Base-by-base conservation (phyloP, 2,888 invertebrate species). In the Stenodera caucasica region DNA sequence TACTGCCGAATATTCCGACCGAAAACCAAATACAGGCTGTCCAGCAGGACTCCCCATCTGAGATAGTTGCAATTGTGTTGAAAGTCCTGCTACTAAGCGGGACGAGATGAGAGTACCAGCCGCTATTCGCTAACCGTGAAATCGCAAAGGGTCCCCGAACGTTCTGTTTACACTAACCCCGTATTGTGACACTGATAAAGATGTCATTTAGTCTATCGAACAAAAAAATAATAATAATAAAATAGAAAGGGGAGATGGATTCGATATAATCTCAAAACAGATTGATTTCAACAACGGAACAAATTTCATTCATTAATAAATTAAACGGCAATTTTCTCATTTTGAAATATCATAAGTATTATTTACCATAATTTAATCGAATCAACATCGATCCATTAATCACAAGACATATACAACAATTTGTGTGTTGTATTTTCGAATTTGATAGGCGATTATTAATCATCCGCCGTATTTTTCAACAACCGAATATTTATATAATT, bases 81-180 rank as follows among this genome's bases (percentile, higher is more conserved):
- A 18, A 18, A 15, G 37, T 15, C 21, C 45, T 11, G 5, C 5
- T 45, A 45, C 45, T 23, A 18, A 45, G 18, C 12, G 12, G 5
- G 35, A 37, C 0, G 6, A 15, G 2, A 37, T 15, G 7, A 8
- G 53, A 14, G 23, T 29, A 51, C 50, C 30, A 18, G 53, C 54
- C 58, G 45, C 21, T 45, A 45, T 21, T 45, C 21, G 45, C 21
- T 18, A 45, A 18, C 73, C 75, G 74, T 75, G 71, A 76, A 76
- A 76, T 76, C 73, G 72, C 65, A 67, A 72, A 72, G 68, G 67
- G 57, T 73, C 74, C 73, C 75, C 72, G 77, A 80, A 80, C 80
- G 80, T 80, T 79, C 79, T 80, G 80, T 80, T 80, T 80, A 80
- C 80, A 80, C 78, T 80, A 73, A 76, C 76, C 74, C 66, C 72